Base-by-base conservation (phyloP, 1,140 invertebrate species). In the Heliconius hermathena region DNA sequence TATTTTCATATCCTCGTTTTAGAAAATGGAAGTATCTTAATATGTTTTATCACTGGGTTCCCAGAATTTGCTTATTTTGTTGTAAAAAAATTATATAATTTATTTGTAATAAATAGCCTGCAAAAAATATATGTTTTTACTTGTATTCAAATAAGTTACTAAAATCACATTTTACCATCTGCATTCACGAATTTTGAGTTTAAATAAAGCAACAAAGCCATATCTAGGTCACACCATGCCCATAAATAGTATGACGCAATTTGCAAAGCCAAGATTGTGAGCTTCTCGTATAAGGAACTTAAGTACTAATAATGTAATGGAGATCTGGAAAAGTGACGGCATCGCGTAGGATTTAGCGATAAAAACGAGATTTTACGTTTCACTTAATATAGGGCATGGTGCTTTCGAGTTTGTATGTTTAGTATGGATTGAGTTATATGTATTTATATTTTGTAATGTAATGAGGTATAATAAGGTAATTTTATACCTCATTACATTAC, bases 261-360 rank as follows among this genome's bases (percentile, higher is more conserved):
- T 66, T 66, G 60, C 22, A 66, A 66, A 26, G 60, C 60, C 60
- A 46, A 70, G 36, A 76, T n/a, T 49, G 13, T 70, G 26, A 71
- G 54, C 52, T 66, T 76, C 57, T 76, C 74, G 60, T 70, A 71
- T 46, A 76, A 70, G 74, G 74, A 46, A 70, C 46, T 75, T 75
- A 75, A 75, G 74, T 41, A 71, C 36, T 76, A 76, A 70, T 60
- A 76, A 36, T 29, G 57, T 71, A 71, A 76, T 66, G 26, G 60
- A 66, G 22, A 46, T 66, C 74, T 76, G 74, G 74, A 76, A 71
- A 22, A 76, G 38, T 76, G 57, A 76, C 74, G 74, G 74, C 74
- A 66, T 66, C 22, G 74, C 57, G 74, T 76, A 76, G 74, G 74
- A 60, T 76, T 76, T 46, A 70, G 60, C 74, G 74, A 76, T 76